Evolutionary conservation across 2,888 invertebrate genomes (phyloP).

Genomic region (Tachina lurida): DNA sequence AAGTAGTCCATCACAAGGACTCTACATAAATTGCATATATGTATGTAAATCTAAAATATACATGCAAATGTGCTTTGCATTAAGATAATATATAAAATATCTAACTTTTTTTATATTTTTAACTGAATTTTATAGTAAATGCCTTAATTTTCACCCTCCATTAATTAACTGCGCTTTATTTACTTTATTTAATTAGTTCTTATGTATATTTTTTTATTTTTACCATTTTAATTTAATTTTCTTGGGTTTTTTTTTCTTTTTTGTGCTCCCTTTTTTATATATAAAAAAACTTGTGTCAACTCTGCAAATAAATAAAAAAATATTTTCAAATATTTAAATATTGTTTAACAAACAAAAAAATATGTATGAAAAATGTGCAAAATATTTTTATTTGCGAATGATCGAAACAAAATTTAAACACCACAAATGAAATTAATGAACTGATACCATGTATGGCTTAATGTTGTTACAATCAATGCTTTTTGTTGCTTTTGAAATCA

Average conservation of each 20-base stretch:
- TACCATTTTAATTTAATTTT: constrained; percentile 72
- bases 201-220: constrained; percentile 48
- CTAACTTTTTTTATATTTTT: constrained; percentile 70
- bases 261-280: constrained; percentile 33
- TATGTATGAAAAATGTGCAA: constrained; percentile 45
- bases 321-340: constrained; percentile 25
- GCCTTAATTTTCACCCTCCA: constrained; percentile 60
- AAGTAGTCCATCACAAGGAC: background rate
- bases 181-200: constrained; percentile 21
- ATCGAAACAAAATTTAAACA: constrained; percentile 29
- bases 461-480: constrained; percentile 53
- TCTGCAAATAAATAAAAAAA: constrained; percentile 37
- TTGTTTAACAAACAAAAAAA: constrained; percentile 26
- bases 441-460: constrained; percentile 36
- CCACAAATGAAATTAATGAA: constrained; percentile 47
- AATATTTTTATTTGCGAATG: constrained; percentile 42
- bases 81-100: constrained; percentile 18
- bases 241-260: constrained; percentile 74
- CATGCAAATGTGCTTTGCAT: background rate
- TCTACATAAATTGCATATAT: too few relatives aligned
- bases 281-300: constrained; percentile 40
- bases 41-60: background rate
- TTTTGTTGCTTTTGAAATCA: constrained; percentile 62
- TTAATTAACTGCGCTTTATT: constrained; percentile 39
- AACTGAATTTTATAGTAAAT: constrained; percentile 17